Base-by-base conservation (phyloP, 1,140 invertebrate species). In the Hermetia illucens region DNA sequence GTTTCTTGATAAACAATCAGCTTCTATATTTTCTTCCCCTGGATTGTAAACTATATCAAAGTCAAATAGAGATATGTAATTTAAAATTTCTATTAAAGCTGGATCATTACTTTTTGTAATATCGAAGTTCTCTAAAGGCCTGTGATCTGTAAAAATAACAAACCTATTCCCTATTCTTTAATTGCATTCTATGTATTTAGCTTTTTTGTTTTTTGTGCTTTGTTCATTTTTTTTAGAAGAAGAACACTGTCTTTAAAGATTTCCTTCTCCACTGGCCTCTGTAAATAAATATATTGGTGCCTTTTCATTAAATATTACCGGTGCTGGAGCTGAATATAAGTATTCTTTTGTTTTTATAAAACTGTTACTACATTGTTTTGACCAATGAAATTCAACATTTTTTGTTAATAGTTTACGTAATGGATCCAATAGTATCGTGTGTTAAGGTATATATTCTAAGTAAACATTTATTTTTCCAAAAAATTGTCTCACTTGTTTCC, bases 71-170 rank as follows among this genome's bases (percentile, higher is more conserved):
- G 52, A 39, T 13, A 39, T 34, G 41, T 61, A 44, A 52, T 19
- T n/a, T n/a, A n/a, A n/a, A n/a, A 60, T 40, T 34, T 62, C 53
- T 10, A 58, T 55, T 18, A 61, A 21, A 12, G 10, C 31, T 16
- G 10, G 10, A 16, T 32, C 31, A 6, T 10, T 12, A n/a, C 31
- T 32, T 45, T 61, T 62, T 21, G n/a, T n/a, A n/a, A 59, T 42
- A 36, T 60, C 60, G 38, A 62, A 31, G 21, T 61, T 61, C 46
- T 54, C 50, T 37, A 53, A 45, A 48, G 58, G 54, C 45, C 60
- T 62, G 40, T 63, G 56, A 43, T n/a, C n/a, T n/a, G n/a, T n/a
- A n/a, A n/a, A n/a, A n/a, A n/a, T n/a, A n/a, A n/a, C n/a, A n/a
- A n/a, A 61, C 57, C 34, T 18, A 37, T 44, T 61, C 15, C 48